Conservation (phyloP, 2,113 vertebrate species). For the Ptilorrhoa leucosticta region DNA sequence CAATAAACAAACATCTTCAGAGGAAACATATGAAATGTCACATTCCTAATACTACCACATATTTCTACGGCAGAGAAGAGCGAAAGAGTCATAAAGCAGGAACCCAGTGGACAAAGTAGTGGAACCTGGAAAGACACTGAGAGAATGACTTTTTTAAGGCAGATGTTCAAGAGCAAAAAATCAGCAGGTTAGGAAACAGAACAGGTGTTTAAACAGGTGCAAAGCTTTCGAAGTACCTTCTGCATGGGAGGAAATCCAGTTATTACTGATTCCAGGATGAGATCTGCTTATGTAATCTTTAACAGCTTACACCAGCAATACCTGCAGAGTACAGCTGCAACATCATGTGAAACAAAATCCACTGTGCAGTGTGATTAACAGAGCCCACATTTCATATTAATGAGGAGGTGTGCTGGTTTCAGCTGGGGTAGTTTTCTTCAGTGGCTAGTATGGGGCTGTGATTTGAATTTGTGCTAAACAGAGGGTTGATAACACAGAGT, state of each 20-base stretch:
- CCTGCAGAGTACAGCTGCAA: background rate
- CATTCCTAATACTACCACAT: background rate
- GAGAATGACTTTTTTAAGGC: background rate
- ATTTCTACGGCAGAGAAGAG: background rate
- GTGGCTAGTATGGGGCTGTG: rapidly evolving
- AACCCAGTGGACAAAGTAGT: background rate
- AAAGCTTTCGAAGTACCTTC: background rate
- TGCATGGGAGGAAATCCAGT: background rate
- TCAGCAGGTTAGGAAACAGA: background rate
- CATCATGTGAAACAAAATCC: background rate
- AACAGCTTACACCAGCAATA: background rate
- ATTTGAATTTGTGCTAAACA: background rate
- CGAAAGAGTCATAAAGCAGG: background rate
- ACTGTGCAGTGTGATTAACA: background rate
- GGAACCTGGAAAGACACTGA: background rate
- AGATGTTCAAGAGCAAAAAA: background rate
- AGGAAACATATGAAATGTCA: background rate
- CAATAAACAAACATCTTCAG: background rate
- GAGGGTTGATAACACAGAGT: rapidly evolving
- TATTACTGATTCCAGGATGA: background rate
- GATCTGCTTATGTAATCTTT: background rate
- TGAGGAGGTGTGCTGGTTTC: background rate
- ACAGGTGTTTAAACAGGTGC: background rate
- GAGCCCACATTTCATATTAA: background rate
- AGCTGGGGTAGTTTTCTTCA: background rate